Base-by-base conservation (phyloP, 2,888 invertebrate genomes). In the Apamea monoglypha region DNA sequence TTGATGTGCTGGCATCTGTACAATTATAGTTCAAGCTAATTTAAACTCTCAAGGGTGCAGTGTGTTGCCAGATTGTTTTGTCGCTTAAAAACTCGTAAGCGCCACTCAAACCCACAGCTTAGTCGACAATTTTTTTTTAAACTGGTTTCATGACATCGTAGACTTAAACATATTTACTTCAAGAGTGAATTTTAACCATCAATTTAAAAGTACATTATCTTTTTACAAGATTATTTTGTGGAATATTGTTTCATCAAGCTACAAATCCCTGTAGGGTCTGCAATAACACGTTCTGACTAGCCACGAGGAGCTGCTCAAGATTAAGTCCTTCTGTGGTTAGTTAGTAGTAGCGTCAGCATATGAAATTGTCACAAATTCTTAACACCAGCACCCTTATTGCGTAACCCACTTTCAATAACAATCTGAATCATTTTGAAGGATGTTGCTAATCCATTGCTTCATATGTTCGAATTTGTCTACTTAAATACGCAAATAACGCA, bases 311-410 rank as follows among this genome's bases (percentile, higher is more conserved):
- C 74, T 67, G 61, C 81, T 78, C 78, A 81, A 86, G 90, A 84
- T 87, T 86, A 83, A 82, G 76, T 82, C 67, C 74, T 75, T 81
- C 76, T 83, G 84, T 70, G 84, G 88, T 86, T 87, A 81, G 81
- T 87, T 87, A 84, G 59, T 59, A 6, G 84, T 90, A 89, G 40
- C 50, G 85, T 76, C 66, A 68, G 74, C 80, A 84, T 21, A 87
- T 44, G 53, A 73, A 61, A 5, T 56, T 53, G 53, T 21, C 50
- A 50, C 21, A 21, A 50, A 50, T 7, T 7, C 21, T 18, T 50
- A 18, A 18, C 50, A 50, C 10, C 53, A 25, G 53, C 56, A 53
- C 21, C 2, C 8, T 53, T 10, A 25, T 4, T 56, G 56, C 10
- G n/a, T 56, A 56, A 56, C 56, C 12, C 25, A 12, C 12, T 53